Conservation (phyloP, 2,113 vertebrate species). For the Bos javanicus region DNA sequence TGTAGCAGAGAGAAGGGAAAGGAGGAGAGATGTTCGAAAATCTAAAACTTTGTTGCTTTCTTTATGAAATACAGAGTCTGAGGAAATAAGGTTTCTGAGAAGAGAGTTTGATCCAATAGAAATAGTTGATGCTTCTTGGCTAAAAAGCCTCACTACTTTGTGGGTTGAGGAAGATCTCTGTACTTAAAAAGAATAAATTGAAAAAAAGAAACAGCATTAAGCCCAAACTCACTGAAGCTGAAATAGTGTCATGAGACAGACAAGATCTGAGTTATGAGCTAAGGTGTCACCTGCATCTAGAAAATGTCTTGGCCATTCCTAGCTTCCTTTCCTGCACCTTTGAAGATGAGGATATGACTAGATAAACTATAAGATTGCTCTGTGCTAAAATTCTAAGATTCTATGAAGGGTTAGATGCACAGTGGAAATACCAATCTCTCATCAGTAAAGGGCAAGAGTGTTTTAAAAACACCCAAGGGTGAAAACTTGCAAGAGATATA, state of each 20-base stretch:
- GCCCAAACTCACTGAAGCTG: neutral
- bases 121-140: neutral
- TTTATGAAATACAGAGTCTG: neutral
- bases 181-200: neutral
- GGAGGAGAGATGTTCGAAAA: neutral
- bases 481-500: constrained; percentile 2
- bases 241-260: neutral
- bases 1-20: neutral
- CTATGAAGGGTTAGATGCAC: neutral
- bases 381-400: neutral
- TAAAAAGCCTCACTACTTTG: neutral
- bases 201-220: neutral
- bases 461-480: neutral
- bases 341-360: neutral
- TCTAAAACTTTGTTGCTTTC: neutral
- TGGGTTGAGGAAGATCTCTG: neutral
- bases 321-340: neutral
- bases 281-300: neutral
- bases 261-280: neutral
- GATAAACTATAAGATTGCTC: neutral
- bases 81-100: neutral
- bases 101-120: neutral
- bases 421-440: neutral
- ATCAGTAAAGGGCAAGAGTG: neutral
- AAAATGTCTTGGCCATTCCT: neutral